Evolutionary conservation across 30 jellyfish, hydroid and myxozoan species (phyloP).

Genomic region (Catostylus mosaicus): DNA sequence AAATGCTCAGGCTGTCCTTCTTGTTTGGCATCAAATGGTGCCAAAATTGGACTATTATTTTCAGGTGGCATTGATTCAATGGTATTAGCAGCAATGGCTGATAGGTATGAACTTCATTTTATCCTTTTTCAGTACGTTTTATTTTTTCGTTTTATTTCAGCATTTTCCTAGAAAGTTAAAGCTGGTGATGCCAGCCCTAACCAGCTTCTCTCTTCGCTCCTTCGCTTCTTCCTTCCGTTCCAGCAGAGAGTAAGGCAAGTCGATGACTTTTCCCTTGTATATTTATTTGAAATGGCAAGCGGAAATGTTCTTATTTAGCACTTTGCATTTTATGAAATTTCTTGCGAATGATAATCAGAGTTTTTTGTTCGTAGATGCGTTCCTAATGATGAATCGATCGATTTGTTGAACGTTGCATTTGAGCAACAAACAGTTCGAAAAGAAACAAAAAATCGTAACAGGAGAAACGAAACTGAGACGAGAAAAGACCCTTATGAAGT

Average conservation of each 20-base stretch:
- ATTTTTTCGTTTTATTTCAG: no score
- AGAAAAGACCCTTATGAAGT: slow-evolving; percentile 67
- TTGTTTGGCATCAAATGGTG: neutral
- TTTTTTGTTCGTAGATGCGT: slow-evolving; percentile 48
- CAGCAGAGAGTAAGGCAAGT: no score
- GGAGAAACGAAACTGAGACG: slow-evolving; percentile 16
- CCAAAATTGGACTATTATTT: slow-evolving; percentile 84
- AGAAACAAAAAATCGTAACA: slow-evolving; percentile 5
- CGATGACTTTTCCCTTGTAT: no score
- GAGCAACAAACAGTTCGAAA: slow-evolving; percentile 45
- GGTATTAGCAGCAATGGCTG: slow-evolving; percentile 88
- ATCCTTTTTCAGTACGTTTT: no score
- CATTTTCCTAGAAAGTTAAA: no score
- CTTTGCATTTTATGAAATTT: no score
- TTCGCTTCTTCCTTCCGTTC: no score
- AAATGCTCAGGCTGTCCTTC: neutral
- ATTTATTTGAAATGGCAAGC: no score
- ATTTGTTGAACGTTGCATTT: slow-evolving; percentile 92
- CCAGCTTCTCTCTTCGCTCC: no score
- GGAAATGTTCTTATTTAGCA: no score
- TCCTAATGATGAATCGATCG: slow-evolving; percentile 85
- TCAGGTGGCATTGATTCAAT: slow-evolving; percentile 96
- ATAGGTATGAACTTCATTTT: slow-evolving; percentile 52
- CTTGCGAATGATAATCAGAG: no score
- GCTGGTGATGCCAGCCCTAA: no score